Base-by-base conservation (phyloP, 2,888 invertebrate species). In the Adelphocoris suturalis region DNA sequence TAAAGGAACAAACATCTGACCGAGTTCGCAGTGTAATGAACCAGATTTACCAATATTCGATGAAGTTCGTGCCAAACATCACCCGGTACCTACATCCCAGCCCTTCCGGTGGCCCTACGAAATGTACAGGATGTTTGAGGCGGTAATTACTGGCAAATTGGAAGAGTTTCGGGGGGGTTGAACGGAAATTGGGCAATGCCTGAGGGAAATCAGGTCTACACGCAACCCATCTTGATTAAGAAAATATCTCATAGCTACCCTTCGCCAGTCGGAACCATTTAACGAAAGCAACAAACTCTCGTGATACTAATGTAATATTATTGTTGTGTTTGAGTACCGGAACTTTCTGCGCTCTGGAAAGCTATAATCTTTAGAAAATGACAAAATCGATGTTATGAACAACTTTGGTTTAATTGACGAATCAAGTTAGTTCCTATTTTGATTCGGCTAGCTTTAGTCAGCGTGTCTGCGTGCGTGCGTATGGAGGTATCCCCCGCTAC, bases 101-200 rank as follows among this genome's bases (percentile, higher is more conserved):
- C 13, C 23, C 68, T 27, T 68, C 68, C 68, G 4, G 68, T 7
- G 68, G 68, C 68, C 13, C 68, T 0, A 52, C 12, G 68, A 23
- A 68, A 11, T 1, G 68, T 23, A 23, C 68, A 68, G 68, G 68
- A 68, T 27, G 68, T 27, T 68, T 0, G 23, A 27, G 23, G 68
- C 27, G 5, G 68, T 68, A 68, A 68, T 68, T 68, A 68, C 23
- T 19, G 23, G 27, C 23, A 68, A 78, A 78, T 78, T 78, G 78
- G 47, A 78, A 78, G 76, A 76, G 78, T 46, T 78, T 78, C 78
- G 16, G n/a, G 4, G 28, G 46, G 78, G 78, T 2, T 47, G 78
- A 78, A 78, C 78, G 78, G 78, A 78, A 78, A 78, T 78, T 78
- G 78, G 47, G 78, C 78, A 47, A n/a, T 78, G 46, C 78, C 78